These are phyloP conservation scores for Oncorhynchus keta DNA, from an alignment of 2,113 vertebrate genomes.

Conservation along the genomic window DNA sequence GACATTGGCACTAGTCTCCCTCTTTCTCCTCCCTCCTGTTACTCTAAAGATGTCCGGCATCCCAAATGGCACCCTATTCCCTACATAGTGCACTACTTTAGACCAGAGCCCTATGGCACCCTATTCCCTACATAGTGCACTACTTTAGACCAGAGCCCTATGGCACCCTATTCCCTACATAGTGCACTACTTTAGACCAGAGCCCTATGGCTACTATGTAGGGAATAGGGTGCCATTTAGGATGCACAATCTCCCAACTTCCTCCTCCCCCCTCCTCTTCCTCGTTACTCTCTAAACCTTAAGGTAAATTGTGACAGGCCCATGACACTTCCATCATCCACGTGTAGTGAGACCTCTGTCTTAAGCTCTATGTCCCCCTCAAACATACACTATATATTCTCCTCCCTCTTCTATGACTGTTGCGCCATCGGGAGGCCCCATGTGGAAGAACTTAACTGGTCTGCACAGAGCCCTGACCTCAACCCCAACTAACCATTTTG, in stretches of 20 bases:
- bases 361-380: neutral
- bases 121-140: no score
- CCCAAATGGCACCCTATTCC: neutral
- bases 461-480: no score
- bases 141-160: no score
- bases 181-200: neutral
- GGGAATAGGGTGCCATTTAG: no score
- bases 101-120: no score
- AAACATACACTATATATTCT: neutral
- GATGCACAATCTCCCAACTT: neutral
- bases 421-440: neutral
- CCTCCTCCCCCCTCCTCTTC: neutral
- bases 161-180: no score
- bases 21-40: no score
- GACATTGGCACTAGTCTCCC: constrained; percentile 25
- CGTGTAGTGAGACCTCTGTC: neutral
- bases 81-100: no score
- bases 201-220: no score
- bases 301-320: constrained; percentile 17
- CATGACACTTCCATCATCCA: neutral
- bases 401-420: neutral
- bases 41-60: neutral
- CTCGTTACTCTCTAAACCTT: constrained; percentile 13
- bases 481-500: no score
- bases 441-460: no score